Evolutionary conservation across 2,888 invertebrate species (phyloP).

Genomic region (Nasonia oneida): DNA sequence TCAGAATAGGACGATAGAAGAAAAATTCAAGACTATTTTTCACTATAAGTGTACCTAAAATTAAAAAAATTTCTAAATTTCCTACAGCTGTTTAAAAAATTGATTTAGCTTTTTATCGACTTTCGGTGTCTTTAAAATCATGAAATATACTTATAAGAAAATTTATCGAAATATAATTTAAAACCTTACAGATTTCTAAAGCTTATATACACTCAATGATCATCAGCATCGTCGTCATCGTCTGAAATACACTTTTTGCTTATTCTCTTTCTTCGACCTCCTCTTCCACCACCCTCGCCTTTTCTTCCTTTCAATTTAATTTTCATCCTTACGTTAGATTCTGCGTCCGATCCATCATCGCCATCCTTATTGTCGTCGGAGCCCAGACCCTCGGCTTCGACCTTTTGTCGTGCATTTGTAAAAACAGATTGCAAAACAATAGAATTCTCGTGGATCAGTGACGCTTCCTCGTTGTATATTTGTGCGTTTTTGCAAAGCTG

Average conservation of each 20-base stretch:
- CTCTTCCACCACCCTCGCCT: slow-evolving; percentile 79
- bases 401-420: slow-evolving; percentile 83
- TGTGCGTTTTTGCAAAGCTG: slow-evolving; percentile 98
- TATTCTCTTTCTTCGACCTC: slow-evolving; percentile 82
- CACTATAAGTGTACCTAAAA: slow-evolving; percentile 64
- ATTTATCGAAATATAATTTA: slow-evolving; percentile 65
- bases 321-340: slow-evolving; percentile 87
- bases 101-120: slow-evolving; percentile 64
- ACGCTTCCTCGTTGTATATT: slow-evolving; percentile 97
- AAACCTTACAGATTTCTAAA: slow-evolving; percentile 65
- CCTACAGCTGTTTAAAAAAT: slow-evolving; percentile 64
- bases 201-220: slow-evolving; percentile 64
- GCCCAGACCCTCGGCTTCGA: slow-evolving; percentile 76
- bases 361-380: slow-evolving; percentile 63
- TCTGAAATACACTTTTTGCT: slow-evolving; percentile 83
- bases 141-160: slow-evolving; percentile 64
- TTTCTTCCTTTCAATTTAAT: slow-evolving; percentile 84
- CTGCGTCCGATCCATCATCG: slow-evolving; percentile 83
- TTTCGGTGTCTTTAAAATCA: slow-evolving; percentile 63
- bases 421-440: slow-evolving; percentile 95
- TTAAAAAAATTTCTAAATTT: slow-evolving; percentile 64
- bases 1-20: slow-evolving; percentile 63
- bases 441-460: slow-evolving; percentile 97
- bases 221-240: slow-evolving; percentile 82
- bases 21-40: slow-evolving; percentile 63